Evolutionary conservation across 2,113 vertebrate genomes (phyloP).

Genomic region (Oplegnathus fasciatus): DNA sequence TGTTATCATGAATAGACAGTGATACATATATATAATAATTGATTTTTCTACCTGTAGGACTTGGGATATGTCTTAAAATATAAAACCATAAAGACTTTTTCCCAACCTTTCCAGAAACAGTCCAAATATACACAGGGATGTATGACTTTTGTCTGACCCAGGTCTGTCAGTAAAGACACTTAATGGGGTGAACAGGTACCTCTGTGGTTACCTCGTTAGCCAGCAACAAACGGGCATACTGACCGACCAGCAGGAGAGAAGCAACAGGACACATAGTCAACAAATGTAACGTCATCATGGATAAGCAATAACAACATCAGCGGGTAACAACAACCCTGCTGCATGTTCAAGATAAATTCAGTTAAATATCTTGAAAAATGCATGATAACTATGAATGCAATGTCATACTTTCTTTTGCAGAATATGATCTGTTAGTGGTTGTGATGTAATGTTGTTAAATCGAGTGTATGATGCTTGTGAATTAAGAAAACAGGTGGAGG

Average conservation of each 20-base stretch:
- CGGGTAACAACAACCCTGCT: conserved; percentile 6
- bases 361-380: conserved; percentile 7
- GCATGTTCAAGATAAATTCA: background rate
- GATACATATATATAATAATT: background rate
- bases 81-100: background rate
- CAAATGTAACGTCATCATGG: conserved; percentile 62
- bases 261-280: conserved; percentile 88
- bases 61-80: background rate
- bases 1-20: background rate
- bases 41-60: background rate
- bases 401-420: background rate
- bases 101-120: background rate
- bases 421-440: background rate
- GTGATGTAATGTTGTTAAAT: background rate
- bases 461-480: background rate
- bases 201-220: conserved; percentile 96
- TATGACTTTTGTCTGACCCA: conserved; percentile 57
- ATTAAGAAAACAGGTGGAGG: background rate
- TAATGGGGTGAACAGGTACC: conserved; percentile 84
- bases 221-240: conserved; percentile 97
- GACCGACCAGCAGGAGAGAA: conserved; percentile 91
- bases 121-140: background rate
- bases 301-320: conserved; percentile 42
- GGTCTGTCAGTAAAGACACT: conserved; percentile 61
- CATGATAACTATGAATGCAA: background rate